phyloP scores from a whole-genome alignment of 2,797 vertebrate genomes.

The Philypnodon macrostomus region DNA sequence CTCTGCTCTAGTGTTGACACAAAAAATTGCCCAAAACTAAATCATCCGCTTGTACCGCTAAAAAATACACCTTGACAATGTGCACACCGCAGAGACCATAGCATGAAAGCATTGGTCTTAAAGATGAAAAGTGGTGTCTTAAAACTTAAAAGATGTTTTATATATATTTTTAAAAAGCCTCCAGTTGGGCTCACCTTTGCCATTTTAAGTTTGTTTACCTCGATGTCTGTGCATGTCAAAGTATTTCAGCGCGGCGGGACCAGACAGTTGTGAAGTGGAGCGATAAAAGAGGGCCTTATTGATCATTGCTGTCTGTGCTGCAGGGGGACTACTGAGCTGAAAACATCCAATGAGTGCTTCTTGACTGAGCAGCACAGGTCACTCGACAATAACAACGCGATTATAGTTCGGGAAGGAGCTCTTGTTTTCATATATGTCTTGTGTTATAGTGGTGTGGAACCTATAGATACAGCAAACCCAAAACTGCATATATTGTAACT shows the following conservation, averaged over 20 bases:
- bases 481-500: too few relatives aligned
- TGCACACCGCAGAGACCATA: slow-evolving; percentile 13
- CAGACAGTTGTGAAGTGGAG: slow-evolving; percentile 73
- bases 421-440: slow-evolving; percentile 24
- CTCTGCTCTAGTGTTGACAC: slow-evolving; percentile 20
- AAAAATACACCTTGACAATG: slow-evolving; percentile 12
- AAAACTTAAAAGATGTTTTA: slow-evolving; percentile 22
- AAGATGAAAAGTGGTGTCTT: slow-evolving; percentile 9
- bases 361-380: slow-evolving; percentile 69
- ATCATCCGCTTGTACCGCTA: slow-evolving; percentile 3
- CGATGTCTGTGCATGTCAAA: slow-evolving; percentile 55
- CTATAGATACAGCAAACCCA: too few relatives aligned
- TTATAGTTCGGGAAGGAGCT: slow-evolving; percentile 19
- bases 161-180: slow-evolving; percentile 32
- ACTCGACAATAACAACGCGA: slow-evolving; percentile 58
- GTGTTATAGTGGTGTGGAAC: slow-evolving; percentile 9
- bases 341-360: slow-evolving; percentile 75
- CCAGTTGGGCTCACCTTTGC: slow-evolving; percentile 52
- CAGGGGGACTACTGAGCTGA: slow-evolving; percentile 69
- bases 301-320: slow-evolving; percentile 69
- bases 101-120: slow-evolving; percentile 11
- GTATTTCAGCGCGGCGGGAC: slow-evolving; percentile 47
- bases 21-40: slow-evolving; percentile 11
- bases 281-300: slow-evolving; percentile 74
- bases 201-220: slow-evolving; percentile 67